Evolutionary conservation across 2,797 vertebrate genomes (phyloP).

Genomic region (Simalia tracyae): DNA sequence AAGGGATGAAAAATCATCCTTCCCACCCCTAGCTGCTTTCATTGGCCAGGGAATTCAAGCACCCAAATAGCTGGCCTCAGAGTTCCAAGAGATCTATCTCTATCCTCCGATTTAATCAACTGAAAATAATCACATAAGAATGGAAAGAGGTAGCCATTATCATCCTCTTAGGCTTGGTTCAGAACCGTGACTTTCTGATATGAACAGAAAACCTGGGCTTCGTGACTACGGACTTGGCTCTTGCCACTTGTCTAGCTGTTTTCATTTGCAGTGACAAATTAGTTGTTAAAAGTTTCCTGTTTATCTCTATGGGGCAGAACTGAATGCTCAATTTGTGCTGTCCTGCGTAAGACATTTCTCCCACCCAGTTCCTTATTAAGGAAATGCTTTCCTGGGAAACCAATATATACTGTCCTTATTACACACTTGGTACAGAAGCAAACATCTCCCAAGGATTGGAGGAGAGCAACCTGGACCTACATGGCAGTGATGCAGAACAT

Average conservation of each 20-base stretch:
- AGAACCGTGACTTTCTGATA: neutral
- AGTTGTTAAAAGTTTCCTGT: conserved; percentile 50
- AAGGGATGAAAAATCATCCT: neutral
- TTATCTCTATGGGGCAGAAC: conserved; percentile 20
- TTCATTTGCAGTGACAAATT: conserved; percentile 12
- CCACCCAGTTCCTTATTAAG: conserved; percentile 10
- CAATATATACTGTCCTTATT: neutral
- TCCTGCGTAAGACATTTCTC: neutral
- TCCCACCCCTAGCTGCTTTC: neutral
- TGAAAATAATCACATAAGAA: neutral
- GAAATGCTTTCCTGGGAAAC: conserved; percentile 31
- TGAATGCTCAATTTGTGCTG: conserved; percentile 10
- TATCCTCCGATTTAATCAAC: neutral
- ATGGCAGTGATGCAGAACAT: neutral
- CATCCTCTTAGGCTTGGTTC: neutral
- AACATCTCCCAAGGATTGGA: neutral
- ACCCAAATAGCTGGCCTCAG: neutral
- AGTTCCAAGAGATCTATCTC: neutral
- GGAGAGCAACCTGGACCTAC: neutral
- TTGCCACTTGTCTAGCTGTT: neutral
- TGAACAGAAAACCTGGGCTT: neutral
- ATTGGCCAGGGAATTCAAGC: neutral
- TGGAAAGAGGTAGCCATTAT: neutral
- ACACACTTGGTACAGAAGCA: neutral
- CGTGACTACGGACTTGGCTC: neutral